These are phyloP conservation scores for Xanthorhoe spadicearia DNA, from an alignment of 2,888 invertebrate genomes.

Conservation along the genomic window DNA sequence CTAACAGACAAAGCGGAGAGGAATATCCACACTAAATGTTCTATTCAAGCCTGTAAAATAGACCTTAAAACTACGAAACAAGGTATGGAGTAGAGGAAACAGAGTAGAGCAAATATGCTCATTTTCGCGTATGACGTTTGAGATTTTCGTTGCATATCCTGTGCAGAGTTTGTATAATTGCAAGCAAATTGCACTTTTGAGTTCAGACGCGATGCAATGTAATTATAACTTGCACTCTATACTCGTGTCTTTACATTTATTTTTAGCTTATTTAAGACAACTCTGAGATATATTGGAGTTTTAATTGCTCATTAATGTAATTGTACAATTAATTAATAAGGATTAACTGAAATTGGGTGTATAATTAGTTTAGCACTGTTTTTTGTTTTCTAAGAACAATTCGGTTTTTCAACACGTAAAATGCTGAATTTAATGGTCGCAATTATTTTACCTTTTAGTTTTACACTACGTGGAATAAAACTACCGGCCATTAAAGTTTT, in stretches of 20 bases:
- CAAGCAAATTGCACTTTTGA: conserved; percentile 60
- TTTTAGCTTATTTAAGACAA: conserved; percentile 34
- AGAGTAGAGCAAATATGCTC: conserved; percentile 47
- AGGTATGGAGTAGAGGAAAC: conserved; percentile 44
- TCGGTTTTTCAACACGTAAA: conserved; percentile 13
- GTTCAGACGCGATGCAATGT: conserved; percentile 59
- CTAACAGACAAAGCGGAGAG: conserved; percentile 67
- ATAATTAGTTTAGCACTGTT: conserved; percentile 15
- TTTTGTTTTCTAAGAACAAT: conserved; percentile 14
- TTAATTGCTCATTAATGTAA: conserved; percentile 22
- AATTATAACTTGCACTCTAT: conserved; percentile 65
- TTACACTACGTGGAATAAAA: conserved; percentile 9
- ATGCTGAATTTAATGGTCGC: conserved; percentile 5
- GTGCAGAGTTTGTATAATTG: conserved; percentile 66
- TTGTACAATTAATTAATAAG: conserved; percentile 17
- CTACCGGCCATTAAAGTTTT: conserved; percentile 6
- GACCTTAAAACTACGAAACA: conserved; percentile 48
- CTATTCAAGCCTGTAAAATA: conserved; percentile 44
- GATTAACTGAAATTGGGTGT: conserved; percentile 19
- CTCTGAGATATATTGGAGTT: conserved; percentile 31
- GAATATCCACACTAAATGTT: conserved; percentile 69
- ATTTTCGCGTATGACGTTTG: conserved; percentile 49
- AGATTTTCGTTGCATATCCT: conserved; percentile 58
- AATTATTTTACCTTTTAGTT: conserved; percentile 2
- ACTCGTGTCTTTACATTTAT: conserved; percentile 39